Evolutionary conservation across 2,888 invertebrate genomes (phyloP), one percentile per base, ranked within the genome.

Genomic region (Lasioglossum pauxillum): DNA sequence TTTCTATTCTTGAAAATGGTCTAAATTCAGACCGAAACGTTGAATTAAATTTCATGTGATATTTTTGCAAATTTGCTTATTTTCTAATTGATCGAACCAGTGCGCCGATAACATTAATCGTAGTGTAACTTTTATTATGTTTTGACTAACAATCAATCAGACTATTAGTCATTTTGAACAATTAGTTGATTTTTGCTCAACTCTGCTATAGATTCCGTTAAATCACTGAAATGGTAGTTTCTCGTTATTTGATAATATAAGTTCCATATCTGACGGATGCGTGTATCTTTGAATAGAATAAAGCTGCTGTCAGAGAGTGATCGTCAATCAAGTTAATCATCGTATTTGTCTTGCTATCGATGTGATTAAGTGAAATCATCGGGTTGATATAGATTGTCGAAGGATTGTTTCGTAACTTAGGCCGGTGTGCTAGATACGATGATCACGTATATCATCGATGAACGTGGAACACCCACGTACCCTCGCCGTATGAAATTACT

Each of bases 331-430:
- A 49, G 49, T 69, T 69, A 35, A 69, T 53, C 80, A 75, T 85
- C 74, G 78, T 44, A 27, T 38, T 73, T 67, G n/a, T 12, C 10
- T 16, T 27, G 64, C 57, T 76, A 57, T 44, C 41, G 41, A 57
- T 12, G 57, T 27, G 72, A 85, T 77, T 23, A 38, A 38, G 35
- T 53, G 78, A 60, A 85, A 75, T 80, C 53, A 71, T 38, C 53
- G 16, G n/a, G 8, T 69, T 14, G 46, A 75, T 78, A 72, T 74
- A 75, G 78, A 86, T 80, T 60, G 78, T 35, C 57, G 23, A 27
- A 53, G 31, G 72, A 72, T 83, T 41, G 81, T 86, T 82, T 82
- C 77, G 74, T 38, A 77, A 82, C n/a, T 53, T 72, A 38, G 67
- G 49, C 27, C n/a, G 16, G 10, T n/a, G 38, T 19, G 41, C 46